Conservation (phyloP, 2,888 invertebrate species). For the Sphecodes monilicornis region DNA sequence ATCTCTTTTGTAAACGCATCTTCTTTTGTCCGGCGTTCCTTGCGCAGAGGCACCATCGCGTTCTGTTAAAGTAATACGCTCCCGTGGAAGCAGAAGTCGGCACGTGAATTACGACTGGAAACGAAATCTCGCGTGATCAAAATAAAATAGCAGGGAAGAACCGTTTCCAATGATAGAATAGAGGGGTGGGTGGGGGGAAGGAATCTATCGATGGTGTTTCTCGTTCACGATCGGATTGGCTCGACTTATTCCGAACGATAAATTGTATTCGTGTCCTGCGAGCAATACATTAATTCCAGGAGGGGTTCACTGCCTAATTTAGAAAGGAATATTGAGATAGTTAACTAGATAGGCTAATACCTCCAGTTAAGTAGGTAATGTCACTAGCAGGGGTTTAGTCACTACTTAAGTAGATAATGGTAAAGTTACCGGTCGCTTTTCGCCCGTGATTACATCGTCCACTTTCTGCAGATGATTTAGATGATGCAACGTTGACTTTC, state of each 20-base stretch:
- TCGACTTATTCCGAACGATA: background rate
- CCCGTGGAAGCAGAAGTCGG: background rate
- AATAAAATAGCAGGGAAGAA: background rate
- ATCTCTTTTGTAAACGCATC: constrained; percentile 16
- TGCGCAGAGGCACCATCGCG: background rate
- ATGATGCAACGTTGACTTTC: background rate
- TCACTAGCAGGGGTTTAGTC: constrained; percentile 7
- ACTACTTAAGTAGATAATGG: constrained; percentile 27
- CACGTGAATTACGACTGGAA: constrained; percentile 4
- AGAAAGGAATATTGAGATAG: constrained; percentile 23
- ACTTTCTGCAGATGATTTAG: constrained; percentile 11
- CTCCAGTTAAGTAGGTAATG: constrained; percentile 25
- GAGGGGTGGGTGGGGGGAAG: background rate
- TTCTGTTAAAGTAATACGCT: background rate
- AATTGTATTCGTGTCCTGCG: background rate
- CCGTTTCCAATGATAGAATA: background rate
- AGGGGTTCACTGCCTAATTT: constrained; percentile 10
- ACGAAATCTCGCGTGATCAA: constrained; percentile 16
- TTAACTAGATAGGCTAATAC: constrained; percentile 32
- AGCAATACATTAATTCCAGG: constrained; percentile 14
- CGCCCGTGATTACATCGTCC: background rate
- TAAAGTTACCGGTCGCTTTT: constrained; percentile 22
- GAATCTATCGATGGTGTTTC: background rate
- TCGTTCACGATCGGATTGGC: background rate
- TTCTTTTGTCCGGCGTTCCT: background rate